Evolutionary conservation across 2,888 invertebrate species (phyloP), one percentile per base, ranked within the genome.

Genomic region (Mythimna albipuncta): DNA sequence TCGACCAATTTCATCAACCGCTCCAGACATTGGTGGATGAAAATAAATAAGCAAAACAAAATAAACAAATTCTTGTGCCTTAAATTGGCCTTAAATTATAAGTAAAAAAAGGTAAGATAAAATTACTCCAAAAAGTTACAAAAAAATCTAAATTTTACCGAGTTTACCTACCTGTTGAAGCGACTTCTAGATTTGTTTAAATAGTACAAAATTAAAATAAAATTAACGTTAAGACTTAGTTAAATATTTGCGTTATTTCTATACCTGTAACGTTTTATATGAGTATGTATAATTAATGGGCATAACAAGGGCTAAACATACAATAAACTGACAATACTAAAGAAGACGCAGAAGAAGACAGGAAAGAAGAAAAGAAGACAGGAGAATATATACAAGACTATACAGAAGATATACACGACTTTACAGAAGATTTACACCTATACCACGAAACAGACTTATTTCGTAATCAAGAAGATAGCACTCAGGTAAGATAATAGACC

Each of bases 61-160:
- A 71, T n/a, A 91, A 75, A 75, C 66, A 86, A 94, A 94, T 90
- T 91, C 89, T 93, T 90, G 96, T 96, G 96, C 96, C 96, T 96
- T 96, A 96, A 96, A 96, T 96, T 95, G 96, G 96, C 96, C 96
- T 96, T 96, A 96, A 96, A 96, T 94, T 95, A 93, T 89, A 92
- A 94, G 87, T 94, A 94, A 96, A 95, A 70, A 95, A 95, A 94
- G 93, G 93, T 95, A 95, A 95, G 95, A 94, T 93, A 93, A 94
- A 94, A 94, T 91, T 92, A 92, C 91, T 84, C 85, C 90, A 91
- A 94, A 92, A 91, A 78, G 86, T 89, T 91, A 91, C 89, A 93
- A 92, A 93, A 91, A 83, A 92, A 91, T 90, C 95, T 90, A 96
- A 96, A 95, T 94, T 95, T 80, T 93, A 93, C 88, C 90, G 91